These are phyloP conservation scores for Ophion costatus DNA, from an alignment of 2,888 invertebrate genomes.

Conservation along the genomic window DNA sequence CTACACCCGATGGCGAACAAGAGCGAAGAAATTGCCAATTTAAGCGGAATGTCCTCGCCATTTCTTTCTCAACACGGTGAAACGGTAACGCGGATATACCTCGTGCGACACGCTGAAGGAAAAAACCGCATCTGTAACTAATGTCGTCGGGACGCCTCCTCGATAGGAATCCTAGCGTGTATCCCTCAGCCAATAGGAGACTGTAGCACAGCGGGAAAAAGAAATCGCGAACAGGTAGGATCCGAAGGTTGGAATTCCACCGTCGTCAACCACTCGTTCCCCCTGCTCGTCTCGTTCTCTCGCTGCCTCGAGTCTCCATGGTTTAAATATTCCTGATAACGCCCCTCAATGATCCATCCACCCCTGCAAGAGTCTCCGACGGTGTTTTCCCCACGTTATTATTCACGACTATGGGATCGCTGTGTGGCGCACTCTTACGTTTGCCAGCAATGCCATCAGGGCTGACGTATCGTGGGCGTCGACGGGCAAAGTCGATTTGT, in stretches of 20 bases:
- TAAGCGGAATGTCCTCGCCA: constrained; percentile 67
- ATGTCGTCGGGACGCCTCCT: constrained; percentile 63
- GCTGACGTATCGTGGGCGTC: too few species aligned
- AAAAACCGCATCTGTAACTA: constrained; percentile 67
- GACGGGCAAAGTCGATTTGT: too few species aligned
- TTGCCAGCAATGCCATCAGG: not conserved
- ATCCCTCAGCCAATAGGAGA: constrained; percentile 43
- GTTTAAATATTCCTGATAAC: not conserved
- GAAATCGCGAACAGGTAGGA: not conserved
- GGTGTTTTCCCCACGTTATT: not conserved
- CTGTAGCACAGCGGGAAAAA: not conserved
- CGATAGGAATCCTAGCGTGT: constrained; percentile 22
- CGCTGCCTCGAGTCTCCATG: not conserved
- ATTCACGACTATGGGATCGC: not conserved
- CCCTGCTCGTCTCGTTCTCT: not conserved
- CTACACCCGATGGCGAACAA: constrained; percentile 44
- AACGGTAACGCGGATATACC: constrained; percentile 14
- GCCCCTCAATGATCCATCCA: not conserved
- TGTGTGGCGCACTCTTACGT: not conserved
- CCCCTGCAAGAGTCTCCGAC: not conserved
- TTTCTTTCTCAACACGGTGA: constrained; percentile 48
- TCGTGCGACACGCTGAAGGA: not conserved
- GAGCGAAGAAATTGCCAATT: constrained; percentile 73
- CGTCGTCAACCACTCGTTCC: not conserved
- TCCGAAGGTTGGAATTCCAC: not conserved